Evolutionary conservation across 1,140 invertebrate genomes (phyloP), one percentile per base, ranked within the genome.

Genomic region (Drosophila equinoxialis): DNA sequence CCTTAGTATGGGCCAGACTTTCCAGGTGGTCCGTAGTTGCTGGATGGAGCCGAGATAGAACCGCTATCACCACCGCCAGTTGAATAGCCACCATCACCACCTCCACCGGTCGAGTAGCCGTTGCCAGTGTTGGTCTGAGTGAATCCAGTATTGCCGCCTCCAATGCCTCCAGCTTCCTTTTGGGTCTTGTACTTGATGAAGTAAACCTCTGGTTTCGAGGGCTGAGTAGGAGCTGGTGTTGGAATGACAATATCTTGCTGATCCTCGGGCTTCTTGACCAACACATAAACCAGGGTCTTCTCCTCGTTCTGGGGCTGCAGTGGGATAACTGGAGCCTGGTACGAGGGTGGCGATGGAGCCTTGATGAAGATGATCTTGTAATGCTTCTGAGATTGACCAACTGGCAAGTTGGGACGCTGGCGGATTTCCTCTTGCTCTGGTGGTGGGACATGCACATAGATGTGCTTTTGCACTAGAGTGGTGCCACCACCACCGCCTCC

Each of bases 341-440:
- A 95, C 63, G 96, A 94, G 33, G 96, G 95, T 55, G 95, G 94
- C 58, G 96, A 94, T 65, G 96, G 96, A 39, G 96, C 96, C 93
- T 97, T 97, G 92, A 97, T 97, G 94, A 97, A 97, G 92, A 97
- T 96, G 84, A 96, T 97, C 90, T 97, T 97, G 94, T 97, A 97
- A 91, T 97, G 96, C 79, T 97, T 97, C 91, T 96, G 96, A 33
- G 96, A 93, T 61, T 94, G 94, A 48, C 94, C 94, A 1, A 94
- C 93, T 0, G 93, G 92, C 64, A 93, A 91, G 39, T 94, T 93
- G 41, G 93, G 93, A 13, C 94, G 94, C 68, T 93, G 92, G 78
- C 93, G 94, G 72, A 94, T 93, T 82, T 95, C 94, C 77, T 94
- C 93, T 64, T 94, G 94, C 93, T 96, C 96, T 93, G 95, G 95